These are phyloP conservation scores for Chloroclysta siterata DNA, from an alignment of 2,888 invertebrate species.

Conservation along the genomic window DNA sequence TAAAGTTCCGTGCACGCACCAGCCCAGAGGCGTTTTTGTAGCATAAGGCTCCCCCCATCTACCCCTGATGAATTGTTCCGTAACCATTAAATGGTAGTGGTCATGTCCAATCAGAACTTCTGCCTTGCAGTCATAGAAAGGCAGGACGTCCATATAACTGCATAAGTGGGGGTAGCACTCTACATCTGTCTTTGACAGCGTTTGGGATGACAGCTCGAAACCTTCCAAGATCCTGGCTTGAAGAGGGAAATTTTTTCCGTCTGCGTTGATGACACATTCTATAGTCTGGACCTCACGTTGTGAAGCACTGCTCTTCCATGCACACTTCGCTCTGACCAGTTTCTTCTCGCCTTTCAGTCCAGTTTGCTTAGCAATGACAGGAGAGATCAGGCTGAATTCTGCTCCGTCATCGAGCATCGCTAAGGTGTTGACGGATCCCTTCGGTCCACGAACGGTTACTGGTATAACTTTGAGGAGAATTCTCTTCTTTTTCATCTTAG, in stretches of 20 bases:
- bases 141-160: conserved; percentile 1
- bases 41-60: conserved; percentile 15
- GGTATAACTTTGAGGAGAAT: conserved; percentile 21
- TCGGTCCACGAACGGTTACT: conserved; percentile 29
- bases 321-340: conserved; percentile 7
- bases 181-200: conserved; percentile 11
- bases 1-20: conserved; percentile 23
- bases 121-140: conserved; percentile 3
- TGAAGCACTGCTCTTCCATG: conserved; percentile 6
- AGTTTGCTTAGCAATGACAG: conserved; percentile 7
- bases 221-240: conserved; percentile 13
- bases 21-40: conserved; percentile 16
- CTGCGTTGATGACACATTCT: conserved; percentile 11
- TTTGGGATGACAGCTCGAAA: conserved; percentile 9
- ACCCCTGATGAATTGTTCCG: conserved; percentile 6
- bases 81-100: conserved; percentile 21
- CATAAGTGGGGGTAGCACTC: conserved; percentile 9
- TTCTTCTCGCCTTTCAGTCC: conserved; percentile 13
- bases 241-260: conserved; percentile 8
- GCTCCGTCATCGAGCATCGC: conserved; percentile 27
- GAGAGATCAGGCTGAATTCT: conserved; percentile 9
- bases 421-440: conserved; percentile 15
- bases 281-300: conserved; percentile 7
- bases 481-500: conserved; percentile 23
- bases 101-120: conserved; percentile 24